These are phyloP conservation scores for Taurulus bubalis DNA, from an alignment of 2,113 vertebrate species.

Conservation along the genomic window DNA sequence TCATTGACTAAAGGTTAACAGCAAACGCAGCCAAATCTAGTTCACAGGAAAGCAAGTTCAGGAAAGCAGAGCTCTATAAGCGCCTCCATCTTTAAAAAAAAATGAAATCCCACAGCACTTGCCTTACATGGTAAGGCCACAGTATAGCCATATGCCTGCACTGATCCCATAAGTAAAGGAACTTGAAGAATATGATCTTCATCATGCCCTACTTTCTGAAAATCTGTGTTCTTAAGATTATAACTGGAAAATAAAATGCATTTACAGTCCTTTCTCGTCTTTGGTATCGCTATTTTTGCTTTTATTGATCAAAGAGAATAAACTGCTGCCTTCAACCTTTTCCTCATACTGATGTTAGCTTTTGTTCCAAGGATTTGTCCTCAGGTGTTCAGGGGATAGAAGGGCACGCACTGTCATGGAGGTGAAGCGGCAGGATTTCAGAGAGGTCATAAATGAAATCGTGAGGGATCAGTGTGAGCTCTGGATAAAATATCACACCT, in stretches of 20 bases:
- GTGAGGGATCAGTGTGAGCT: neutral
- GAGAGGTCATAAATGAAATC: constrained; percentile 14
- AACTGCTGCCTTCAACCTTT: constrained; percentile 15
- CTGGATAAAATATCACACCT: neutral
- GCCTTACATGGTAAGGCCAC: constrained; percentile 48
- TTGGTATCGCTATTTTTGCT: neutral
- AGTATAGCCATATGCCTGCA: constrained; percentile 40
- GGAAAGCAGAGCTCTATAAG: constrained; percentile 41
- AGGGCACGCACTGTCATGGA: neutral
- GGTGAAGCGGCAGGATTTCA: constrained; percentile 1
- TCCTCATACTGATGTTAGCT: constrained; percentile 10
- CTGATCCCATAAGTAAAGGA: constrained; percentile 66
- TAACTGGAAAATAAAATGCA: neutral
- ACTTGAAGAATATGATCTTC: constrained; percentile 41
- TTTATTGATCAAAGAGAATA: constrained; percentile 27
- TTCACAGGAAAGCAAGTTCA: constrained; percentile 48
- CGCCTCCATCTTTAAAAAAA: neutral
- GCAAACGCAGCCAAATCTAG: constrained; percentile 58
- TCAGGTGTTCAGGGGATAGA: constrained; percentile 1
- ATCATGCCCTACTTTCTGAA: constrained; percentile 49
- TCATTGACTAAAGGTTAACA: constrained; percentile 75
- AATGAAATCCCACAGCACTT: constrained; percentile 55
- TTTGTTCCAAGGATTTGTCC: constrained; percentile 17
- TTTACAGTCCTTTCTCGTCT: neutral
- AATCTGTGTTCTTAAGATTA: neutral